phyloP scores from a whole-genome alignment of 2,113 vertebrate species.

The Hippocampus abdominalis region DNA sequence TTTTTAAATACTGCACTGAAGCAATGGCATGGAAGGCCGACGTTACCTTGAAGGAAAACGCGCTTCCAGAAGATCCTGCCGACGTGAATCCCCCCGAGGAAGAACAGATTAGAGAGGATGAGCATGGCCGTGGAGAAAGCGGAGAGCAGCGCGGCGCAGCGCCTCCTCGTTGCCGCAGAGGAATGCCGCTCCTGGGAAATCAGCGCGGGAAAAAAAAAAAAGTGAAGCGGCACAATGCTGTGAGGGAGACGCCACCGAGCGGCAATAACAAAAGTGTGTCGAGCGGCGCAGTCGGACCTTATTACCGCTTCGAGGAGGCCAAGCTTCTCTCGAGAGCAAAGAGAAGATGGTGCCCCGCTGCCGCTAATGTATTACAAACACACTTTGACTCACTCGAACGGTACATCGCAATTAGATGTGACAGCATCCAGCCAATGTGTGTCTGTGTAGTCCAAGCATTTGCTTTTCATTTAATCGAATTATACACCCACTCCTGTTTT shows the following conservation, averaged over 20 bases:
- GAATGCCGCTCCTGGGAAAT: conserved; percentile 75
- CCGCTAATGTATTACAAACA: conserved; percentile 9
- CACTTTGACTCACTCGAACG: conserved; percentile 9
- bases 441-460: conserved; percentile 2
- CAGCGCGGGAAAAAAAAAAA: conserved; percentile 34
- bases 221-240: conserved; percentile 7
- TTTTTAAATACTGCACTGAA: no score
- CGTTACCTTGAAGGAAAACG: conserved; percentile 85
- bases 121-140: conserved; percentile 87
- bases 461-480: conserved; percentile 28
- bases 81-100: conserved; percentile 88
- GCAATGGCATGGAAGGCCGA: not conserved
- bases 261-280: conserved; percentile 25
- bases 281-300: conserved; percentile 14
- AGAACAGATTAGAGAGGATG: conserved; percentile 95
- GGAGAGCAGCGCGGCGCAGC: conserved; percentile 81
- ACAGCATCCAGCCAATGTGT: conserved; percentile 15
- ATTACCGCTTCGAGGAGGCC: conserved; percentile 26
- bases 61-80: conserved; percentile 90
- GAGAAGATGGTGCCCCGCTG: not conserved
- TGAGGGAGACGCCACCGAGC: conserved; percentile 10
- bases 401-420: conserved; percentile 29
- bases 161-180: conserved; percentile 76
- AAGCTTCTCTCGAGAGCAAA: conserved; percentile 6
- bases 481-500: conserved; percentile 9